Evolutionary conservation across 2,888 invertebrate genomes (phyloP).

Genomic region (Scaptomyza flava): DNA sequence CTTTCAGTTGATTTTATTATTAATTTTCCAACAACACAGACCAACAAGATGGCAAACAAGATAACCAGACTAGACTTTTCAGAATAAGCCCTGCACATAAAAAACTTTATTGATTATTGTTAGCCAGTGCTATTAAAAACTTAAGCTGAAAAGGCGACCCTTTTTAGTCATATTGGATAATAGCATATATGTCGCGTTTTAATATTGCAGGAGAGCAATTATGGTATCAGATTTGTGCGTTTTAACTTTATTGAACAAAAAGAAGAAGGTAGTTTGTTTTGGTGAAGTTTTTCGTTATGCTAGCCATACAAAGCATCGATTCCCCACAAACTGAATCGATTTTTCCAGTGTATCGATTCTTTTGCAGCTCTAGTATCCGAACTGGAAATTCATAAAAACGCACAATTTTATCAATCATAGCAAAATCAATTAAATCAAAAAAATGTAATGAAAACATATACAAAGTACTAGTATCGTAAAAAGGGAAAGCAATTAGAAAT

Average conservation of each 20-base stretch:
- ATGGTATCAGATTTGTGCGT: background rate
- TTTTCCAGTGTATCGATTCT: too few species aligned
- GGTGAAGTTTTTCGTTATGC: too few species aligned
- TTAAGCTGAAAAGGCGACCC: too few species aligned
- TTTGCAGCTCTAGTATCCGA: background rate
- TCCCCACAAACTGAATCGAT: too few species aligned
- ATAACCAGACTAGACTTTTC: background rate
- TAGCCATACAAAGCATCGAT: too few species aligned
- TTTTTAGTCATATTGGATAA: too few species aligned
- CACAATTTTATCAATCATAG: conserved; percentile 23
- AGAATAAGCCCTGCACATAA: too few species aligned
- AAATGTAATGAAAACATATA: conserved; percentile 9
- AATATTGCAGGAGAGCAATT: background rate
- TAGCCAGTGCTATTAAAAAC: too few species aligned
- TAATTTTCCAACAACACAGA: too few species aligned
- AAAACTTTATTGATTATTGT: too few species aligned
- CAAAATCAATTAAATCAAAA: conserved; percentile 31
- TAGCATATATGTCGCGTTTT: too few species aligned
- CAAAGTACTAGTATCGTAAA: conserved; percentile 27
- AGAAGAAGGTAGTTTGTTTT: background rate
- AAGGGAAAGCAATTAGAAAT: conserved; percentile 19
- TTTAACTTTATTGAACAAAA: background rate
- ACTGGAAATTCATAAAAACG: conserved; percentile 41
- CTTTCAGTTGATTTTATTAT: too few species aligned
- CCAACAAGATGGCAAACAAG: background rate